Base-by-base conservation (phyloP, 2,888 invertebrate genomes). In the Busseola fusca region DNA sequence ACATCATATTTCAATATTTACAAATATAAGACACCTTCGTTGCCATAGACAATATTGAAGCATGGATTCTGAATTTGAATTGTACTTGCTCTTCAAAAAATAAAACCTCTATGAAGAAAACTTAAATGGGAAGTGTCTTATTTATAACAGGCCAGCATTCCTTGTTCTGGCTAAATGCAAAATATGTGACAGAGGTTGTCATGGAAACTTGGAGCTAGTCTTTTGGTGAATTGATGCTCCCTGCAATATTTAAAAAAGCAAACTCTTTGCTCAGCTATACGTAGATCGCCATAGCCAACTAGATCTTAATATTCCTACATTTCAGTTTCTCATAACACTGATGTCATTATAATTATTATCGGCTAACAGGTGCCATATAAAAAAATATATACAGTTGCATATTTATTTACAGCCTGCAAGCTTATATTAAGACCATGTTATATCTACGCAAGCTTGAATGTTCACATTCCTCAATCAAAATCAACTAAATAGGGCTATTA, bases 401-500 rank as follows among this genome's bases (percentile, higher is more conserved):
- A 62, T 50, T 48, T 74, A 69, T 69, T 74, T 64, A 69, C 63
- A 70, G 18, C 25, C 7, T 64, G 34, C 21, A 69, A 52, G 60
- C 64, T 60, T 21, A 45, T 34, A n/a, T n/a, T n/a, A 37, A 64
- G 64, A 50, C 64, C 37, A n/a, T 52, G 25, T 62, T 56, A 56
- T 62, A 57, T 37, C 30, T 52, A 62, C n/a, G 10, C 50, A 76
- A 65, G 76, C 76, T 62, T n/a, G 25, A 3, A 27, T 70, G 34
- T 65, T 52, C 56, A 71, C 60, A 77, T 77, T 77, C 76, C 72
- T 25, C 40, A 62, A 45, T 62, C 64, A 65, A 62, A 66, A 64
- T 66, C 30, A 34, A 68, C 54, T 48, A 72, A 79, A 66, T 48
- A 76, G 21, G 45, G 12, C 62, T 62, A 58, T n/a, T 58, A 64